Conservation (phyloP, 2,113 vertebrate genomes). For the Baryphthengus martii region DNA sequence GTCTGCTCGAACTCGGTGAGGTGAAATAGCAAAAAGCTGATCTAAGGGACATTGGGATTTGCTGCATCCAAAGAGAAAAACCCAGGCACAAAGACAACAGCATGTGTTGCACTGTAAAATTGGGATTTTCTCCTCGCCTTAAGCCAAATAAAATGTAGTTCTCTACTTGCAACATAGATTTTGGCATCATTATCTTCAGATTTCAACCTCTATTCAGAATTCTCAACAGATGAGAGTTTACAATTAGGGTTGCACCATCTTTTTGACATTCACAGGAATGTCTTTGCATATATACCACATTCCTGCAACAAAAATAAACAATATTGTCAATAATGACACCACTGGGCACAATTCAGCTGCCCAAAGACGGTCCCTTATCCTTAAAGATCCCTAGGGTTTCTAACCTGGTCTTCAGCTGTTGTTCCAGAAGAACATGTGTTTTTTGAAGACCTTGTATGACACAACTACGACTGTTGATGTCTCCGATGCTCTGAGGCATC, state of each 20-base stretch:
- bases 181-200: background rate
- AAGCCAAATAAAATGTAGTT: background rate
- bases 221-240: background rate
- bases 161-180: background rate
- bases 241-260: accelerated
- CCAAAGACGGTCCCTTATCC: background rate
- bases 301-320: background rate
- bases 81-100: background rate
- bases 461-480: background rate
- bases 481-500: background rate
- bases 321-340: background rate
- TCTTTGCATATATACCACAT: background rate
- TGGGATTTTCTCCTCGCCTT: background rate
- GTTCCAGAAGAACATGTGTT: background rate
- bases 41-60: background rate
- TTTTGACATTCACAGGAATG: background rate
- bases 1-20: background rate
- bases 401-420: background rate
- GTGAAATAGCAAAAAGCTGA: background rate
- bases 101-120: background rate
- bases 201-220: background rate
- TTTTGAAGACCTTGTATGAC: background rate
- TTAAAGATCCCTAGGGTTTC: background rate
- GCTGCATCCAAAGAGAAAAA: background rate
- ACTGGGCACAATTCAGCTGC: background rate